A percentile compares a stretch with the other conserved stretches of the same genome.
Evolutionary conservation across 2,888 invertebrate genomes (phyloP).

Genomic region (Eudemis profundana): DNA sequence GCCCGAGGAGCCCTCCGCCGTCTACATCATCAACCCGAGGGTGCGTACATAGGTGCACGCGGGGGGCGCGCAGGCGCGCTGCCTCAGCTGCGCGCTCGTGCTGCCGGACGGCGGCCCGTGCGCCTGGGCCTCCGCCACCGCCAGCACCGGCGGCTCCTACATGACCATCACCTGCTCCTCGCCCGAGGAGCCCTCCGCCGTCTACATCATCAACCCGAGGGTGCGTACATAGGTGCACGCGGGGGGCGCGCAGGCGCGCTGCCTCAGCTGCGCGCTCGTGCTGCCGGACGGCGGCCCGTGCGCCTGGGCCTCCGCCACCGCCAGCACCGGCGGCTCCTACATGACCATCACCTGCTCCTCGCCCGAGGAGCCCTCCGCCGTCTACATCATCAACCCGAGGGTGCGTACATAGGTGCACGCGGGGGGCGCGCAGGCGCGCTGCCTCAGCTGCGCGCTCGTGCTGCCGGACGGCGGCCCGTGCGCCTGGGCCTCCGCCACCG

Average conservation of each 20-base stretch:
- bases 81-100: slow-evolving; percentile 88
- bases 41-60: too few species aligned
- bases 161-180: slow-evolving; percentile 90
- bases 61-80: too few species aligned
- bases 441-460: slow-evolving; percentile 88
- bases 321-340: slow-evolving; percentile 87
- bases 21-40: too few species aligned
- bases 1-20: too few species aligned
- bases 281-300: slow-evolving; percentile 86
- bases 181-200: slow-evolving; percentile 87
- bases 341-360: slow-evolving; percentile 90
- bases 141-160: slow-evolving; percentile 87
- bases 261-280: slow-evolving; percentile 88
- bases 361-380: slow-evolving; percentile 87
- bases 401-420: slow-evolving; percentile 90
- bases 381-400: slow-evolving; percentile 82
- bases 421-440: slow-evolving; percentile 79
- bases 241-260: slow-evolving; percentile 79
- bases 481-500: slow-evolving; percentile 85
- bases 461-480: slow-evolving; percentile 86
- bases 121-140: slow-evolving; percentile 85
- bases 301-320: slow-evolving; percentile 85
- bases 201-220: slow-evolving; percentile 82
- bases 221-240: slow-evolving; percentile 90
- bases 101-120: slow-evolving; percentile 86